Conservation (phyloP, 2,797 vertebrate genomes). For the Moxostoma hubbsi region DNA sequence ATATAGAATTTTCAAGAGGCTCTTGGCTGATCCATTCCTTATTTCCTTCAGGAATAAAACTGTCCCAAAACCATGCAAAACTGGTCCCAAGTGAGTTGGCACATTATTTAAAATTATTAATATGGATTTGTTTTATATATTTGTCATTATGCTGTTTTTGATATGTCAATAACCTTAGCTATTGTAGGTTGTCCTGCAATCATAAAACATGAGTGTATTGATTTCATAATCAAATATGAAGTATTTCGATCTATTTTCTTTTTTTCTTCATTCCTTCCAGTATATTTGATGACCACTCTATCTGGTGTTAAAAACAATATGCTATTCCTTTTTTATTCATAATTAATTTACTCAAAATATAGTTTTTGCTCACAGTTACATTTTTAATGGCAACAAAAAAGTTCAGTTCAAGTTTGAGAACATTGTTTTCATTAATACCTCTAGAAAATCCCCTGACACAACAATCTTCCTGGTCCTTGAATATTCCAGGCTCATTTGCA, state of each 20-base stretch:
- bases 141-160: background rate
- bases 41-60: background rate
- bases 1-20: background rate
- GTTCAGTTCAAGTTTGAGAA: constrained; percentile 74
- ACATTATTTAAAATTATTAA: too few species aligned
- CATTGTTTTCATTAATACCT: constrained; percentile 67
- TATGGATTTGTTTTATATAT: background rate
- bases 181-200: too few species aligned
- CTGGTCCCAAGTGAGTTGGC: too few species aligned
- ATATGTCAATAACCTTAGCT: too few species aligned
- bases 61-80: background rate
- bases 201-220: too few species aligned
- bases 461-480: constrained; percentile 66
- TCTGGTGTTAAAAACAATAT: background rate
- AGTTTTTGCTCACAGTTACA: constrained; percentile 47
- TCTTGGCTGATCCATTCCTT: background rate
- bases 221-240: too few species aligned
- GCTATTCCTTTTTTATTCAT: background rate
- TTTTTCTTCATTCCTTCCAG: background rate
- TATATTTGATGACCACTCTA: background rate
- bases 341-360: background rate
- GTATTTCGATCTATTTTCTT: too few species aligned
- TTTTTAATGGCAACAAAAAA: constrained; percentile 66
- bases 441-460: constrained; percentile 68
- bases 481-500: constrained; percentile 77